Base-by-base conservation (phyloP, 1,140 invertebrate genomes). In the Drosophila kurseongensis region DNA sequence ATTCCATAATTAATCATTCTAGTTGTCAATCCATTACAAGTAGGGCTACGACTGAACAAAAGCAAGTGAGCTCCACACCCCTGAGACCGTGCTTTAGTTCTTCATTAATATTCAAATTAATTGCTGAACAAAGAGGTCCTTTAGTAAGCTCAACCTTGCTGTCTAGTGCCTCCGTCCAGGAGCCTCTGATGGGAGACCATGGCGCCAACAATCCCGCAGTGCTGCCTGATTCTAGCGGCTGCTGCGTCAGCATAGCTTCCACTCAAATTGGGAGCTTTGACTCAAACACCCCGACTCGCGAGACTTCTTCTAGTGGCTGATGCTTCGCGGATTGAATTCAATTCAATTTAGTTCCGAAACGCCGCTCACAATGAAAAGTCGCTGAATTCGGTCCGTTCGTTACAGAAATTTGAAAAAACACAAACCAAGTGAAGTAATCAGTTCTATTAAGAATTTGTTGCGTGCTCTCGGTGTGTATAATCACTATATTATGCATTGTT, bases 331-430 rank as follows among this genome's bases (percentile, higher is more conserved):
- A 71, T 71, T 58, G 77, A 75, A 78, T 81, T 75, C 44, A 60
- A 76, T 75, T 85, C 67, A 80, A 79, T 74, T 85, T 44, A 75
- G 71, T 74, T 85, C 58, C 67, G 74, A 85, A 86, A 81, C 65
- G 65, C 72, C 66, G 83, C 51, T 85, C 73, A 62, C 78, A 61
- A 72, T 67, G 61, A 60, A 65, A 63, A 78, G 82, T 72, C 78
- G 65, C 27, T 73, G 52, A 71, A 42, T 61, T 23, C 60, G 78
- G 47, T 50, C 45, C 35, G 82, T 38, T 41, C 36, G 45, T 71
- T 27, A 67, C 48, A 47, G 27, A 59, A 75, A 55, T 56, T 51
- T 41, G 38, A 62, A 40, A 60, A 47, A 40, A 54, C n/a, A 48
- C 10, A 44, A 36, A 55, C 38, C 14, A 57, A 45, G 42, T 51